A percentile compares a stretch with the other conserved stretches of the same genome.
phyloP scores from a whole-genome alignment of 2,797 vertebrate species.

The Jordanella pulchra region DNA sequence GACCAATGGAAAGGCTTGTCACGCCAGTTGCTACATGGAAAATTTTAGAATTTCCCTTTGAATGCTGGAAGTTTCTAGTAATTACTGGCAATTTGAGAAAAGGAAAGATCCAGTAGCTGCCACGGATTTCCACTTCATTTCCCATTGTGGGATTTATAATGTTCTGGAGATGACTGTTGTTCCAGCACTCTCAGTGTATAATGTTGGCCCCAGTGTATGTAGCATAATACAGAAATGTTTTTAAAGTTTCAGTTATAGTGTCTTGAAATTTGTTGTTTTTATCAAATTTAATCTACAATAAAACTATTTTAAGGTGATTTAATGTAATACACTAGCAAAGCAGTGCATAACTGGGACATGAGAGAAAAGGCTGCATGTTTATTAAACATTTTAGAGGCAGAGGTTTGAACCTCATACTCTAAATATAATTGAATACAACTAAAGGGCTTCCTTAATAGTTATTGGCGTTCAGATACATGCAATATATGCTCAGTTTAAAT shows the following conservation, averaged over 20 bases:
- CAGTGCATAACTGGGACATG: neutral
- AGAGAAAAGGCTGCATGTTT: no score
- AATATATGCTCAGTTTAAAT: no score
- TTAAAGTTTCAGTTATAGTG: neutral
- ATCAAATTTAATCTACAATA: no score
- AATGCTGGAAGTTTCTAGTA: constrained; percentile 4
- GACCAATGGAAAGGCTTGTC: constrained; percentile 39
- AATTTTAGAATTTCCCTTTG: neutral
- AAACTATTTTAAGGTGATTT: neutral
- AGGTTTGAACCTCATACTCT: no score
- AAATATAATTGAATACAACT: no score
- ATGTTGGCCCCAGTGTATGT: neutral
- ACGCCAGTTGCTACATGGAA: constrained; percentile 25
- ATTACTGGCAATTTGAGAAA: neutral
- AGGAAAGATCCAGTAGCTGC: constrained; percentile 2
- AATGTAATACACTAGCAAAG: neutral
- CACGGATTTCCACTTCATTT: neutral
- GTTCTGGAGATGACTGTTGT: neutral
- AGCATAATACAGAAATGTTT: neutral
- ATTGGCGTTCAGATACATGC: no score
- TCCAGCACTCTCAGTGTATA: neutral
- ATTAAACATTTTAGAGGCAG: no score
- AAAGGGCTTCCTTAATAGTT: no score
- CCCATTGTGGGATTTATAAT: neutral
- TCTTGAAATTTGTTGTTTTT: neutral